A percentile compares a stretch with the other conserved stretches of the same genome.
Conservation (phyloP, 2,888 invertebrate species). For the Teleiodes luculella region DNA sequence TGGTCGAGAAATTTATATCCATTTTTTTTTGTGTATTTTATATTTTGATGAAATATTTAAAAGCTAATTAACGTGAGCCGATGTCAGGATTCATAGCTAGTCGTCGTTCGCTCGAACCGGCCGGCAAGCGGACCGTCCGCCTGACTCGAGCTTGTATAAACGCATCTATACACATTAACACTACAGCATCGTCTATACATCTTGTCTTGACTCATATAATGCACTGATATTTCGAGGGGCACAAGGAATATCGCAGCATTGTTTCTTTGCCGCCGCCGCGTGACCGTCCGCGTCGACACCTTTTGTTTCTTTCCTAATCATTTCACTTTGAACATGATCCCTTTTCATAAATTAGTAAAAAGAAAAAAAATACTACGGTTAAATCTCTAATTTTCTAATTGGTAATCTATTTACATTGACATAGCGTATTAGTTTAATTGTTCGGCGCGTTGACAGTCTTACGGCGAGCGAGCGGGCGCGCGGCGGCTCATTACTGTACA, state of each 20-base stretch:
- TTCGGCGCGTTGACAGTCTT: slow-evolving; percentile 65
- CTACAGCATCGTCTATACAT: slow-evolving; percentile 68
- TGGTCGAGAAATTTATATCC: slow-evolving; percentile 78
- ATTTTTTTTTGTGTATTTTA: slow-evolving; percentile 79
- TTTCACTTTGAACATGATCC: slow-evolving; percentile 41
- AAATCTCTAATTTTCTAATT: slow-evolving; percentile 70
- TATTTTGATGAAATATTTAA: slow-evolving; percentile 79
- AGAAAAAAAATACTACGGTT: slow-evolving; percentile 63
- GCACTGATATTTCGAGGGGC: slow-evolving; percentile 75
- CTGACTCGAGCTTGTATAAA: slow-evolving; percentile 71
- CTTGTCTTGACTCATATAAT: slow-evolving; percentile 72
- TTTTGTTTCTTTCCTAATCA: slow-evolving; percentile 26
- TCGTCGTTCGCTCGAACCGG: slow-evolving; percentile 76
- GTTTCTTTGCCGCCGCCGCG: slow-evolving; percentile 55
- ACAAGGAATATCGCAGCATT: slow-evolving; percentile 76
- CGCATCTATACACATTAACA: slow-evolving; percentile 71
- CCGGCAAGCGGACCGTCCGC: slow-evolving; percentile 58
- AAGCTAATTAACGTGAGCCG: slow-evolving; percentile 79
- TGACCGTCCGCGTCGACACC: slow-evolving; percentile 35
- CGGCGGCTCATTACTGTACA: slow-evolving; percentile 62
- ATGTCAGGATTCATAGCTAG: slow-evolving; percentile 79
- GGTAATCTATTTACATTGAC: slow-evolving; percentile 74
- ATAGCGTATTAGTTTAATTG: slow-evolving; percentile 68
- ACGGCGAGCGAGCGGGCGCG: slow-evolving; percentile 45
- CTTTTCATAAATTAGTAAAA: slow-evolving; percentile 57